Base-by-base conservation (phyloP, 2,797 vertebrate species). In the Centropyge bicolor region DNA sequence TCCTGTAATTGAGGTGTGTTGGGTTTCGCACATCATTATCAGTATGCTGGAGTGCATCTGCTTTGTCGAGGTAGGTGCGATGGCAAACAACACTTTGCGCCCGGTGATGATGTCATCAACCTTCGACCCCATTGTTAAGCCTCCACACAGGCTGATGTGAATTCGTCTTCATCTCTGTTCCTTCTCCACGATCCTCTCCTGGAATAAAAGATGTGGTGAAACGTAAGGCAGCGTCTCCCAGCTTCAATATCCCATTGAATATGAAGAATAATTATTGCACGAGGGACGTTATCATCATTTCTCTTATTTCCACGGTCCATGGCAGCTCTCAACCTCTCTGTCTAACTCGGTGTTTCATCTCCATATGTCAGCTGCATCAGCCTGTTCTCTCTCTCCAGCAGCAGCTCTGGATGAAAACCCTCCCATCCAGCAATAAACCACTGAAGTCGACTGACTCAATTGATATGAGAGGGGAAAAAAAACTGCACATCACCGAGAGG, bases 261-360 rank as follows among this genome's bases (percentile, higher is more conserved):
- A 63, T 64, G 62, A 82, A 64, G 61, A 52, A 74, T 62, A 65
- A 81, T 74, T 78, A 78, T 66, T 75, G 43, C 62, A 67, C 17
- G 3, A 19, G 56, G 67, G 70, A 68, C 49, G 68, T 76, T 62
- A 67, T 70, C 46, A 51, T 74, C 54, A 65, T 75, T 71, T 69
- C 46, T 75, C 16, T 67, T 13, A 52, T 13, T 54, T 70, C 49
- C 0, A 3, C 17, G 22, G 65, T 70, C 52, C 20, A 2, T 20
- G 49, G n/a, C 75, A 55, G 61, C 59, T 62, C 54, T 84, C 66
- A 70, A 66, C 82, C 68, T 79, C 38, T 51, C 40, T 14, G 45
- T 55, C 45, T 70, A 46, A 63, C 62, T 80, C 51, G 52, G 9
- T 31, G 40, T 62, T 84, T 81, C 31, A 71, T 76, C 70, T 80